Evolutionary conservation across 2,113 vertebrate species (phyloP).

Genomic region (Lamprotornis superbus): DNA sequence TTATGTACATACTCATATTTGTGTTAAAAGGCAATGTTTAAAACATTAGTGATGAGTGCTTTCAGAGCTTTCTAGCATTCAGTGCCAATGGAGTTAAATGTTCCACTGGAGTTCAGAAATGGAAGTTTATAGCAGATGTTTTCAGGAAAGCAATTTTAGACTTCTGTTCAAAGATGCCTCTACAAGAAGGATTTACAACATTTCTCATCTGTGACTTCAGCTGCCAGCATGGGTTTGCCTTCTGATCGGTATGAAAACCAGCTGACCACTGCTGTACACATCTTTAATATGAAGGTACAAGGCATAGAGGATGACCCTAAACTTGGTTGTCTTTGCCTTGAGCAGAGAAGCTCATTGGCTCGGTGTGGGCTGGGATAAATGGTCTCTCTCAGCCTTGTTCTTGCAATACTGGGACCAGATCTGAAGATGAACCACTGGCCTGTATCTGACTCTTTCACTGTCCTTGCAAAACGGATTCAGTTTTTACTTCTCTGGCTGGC

Average conservation of each 20-base stretch:
- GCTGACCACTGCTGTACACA: not conserved
- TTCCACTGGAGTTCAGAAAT: not conserved
- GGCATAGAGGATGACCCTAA: not conserved
- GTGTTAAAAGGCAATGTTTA: conserved; percentile 16
- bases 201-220: not conserved
- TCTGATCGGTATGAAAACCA: not conserved
- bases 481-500: not conserved
- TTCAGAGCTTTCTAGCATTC: not conserved
- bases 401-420: not conserved
- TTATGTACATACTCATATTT: conserved; percentile 11
- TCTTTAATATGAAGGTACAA: not conserved
- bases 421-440: not conserved
- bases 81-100: not conserved
- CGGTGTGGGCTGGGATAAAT: not conserved
- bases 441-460: not conserved
- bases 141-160: conserved; percentile 5
- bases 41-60: not conserved
- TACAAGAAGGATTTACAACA: not conserved
- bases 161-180: not conserved
- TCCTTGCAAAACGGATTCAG: not conserved
- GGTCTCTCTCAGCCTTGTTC: not conserved
- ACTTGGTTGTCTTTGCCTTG: not conserved
- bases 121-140: not conserved
- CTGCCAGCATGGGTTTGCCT: not conserved
- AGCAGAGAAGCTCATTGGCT: not conserved